Base-by-base conservation (phyloP, 2,113 vertebrate species). In the Poecile atricapillus region DNA sequence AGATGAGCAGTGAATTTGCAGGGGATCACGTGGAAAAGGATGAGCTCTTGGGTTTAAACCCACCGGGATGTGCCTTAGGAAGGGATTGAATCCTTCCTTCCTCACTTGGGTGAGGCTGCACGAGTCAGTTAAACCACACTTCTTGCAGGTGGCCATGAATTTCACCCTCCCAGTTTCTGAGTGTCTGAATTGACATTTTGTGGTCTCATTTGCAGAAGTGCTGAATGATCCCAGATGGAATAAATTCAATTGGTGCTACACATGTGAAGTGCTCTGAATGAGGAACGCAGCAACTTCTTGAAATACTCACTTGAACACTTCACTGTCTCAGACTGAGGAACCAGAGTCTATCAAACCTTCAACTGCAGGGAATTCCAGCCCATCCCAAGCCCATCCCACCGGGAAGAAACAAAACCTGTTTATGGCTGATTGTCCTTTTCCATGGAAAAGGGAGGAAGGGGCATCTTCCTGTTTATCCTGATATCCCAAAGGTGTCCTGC, bases 181-280 rank as follows among this genome's bases (percentile, higher is more conserved):
- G 23, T 70, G 68, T 67, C 73, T 78, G 73, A 81, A 75, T 63
- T 84, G 87, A 65, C 68, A 52, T 93, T 89, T 93, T 94, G 83
- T 93, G 84, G 84, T 91, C 65, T 93, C 47, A 49, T 87, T 91
- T 94, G 87, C 81, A 87, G 95, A 95, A 95, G 73, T 89, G 65
- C 70, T 71, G 77, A 95, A 89, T 71, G 77, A 56, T 91, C 74
- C 65, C 74, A 62, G 39, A 81, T 93, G 84, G 85, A 87, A 75
- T 27, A 15, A 89, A 85, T 81, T 89, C 77, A 74, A 4, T 87
- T 81, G 60, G 56, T 81, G 69, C 77, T 78, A 65, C 56, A 62
- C 52, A 10, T 24, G 53, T 33, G 53, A 74, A 89, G 35, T 39
- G 46, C 55, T 78, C 73, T 74, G 83, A 83, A 59, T 33, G 52